Base-by-base conservation (phyloP, 2,113 vertebrate species). In the Cyprinus carpio region DNA sequence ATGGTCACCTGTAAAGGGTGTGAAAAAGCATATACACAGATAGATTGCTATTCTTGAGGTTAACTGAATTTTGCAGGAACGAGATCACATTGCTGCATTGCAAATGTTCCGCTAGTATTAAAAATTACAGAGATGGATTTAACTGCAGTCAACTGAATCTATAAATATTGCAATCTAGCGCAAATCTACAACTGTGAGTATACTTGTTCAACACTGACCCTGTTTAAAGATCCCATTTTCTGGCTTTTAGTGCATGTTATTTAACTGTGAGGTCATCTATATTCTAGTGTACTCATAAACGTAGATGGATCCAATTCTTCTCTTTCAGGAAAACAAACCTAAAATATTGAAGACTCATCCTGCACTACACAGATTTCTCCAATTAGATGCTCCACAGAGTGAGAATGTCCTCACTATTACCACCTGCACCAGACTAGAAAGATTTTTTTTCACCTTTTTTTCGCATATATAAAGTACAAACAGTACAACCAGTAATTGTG, bases 1-100 rank as follows among this genome's bases (percentile, higher is more conserved):
- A 86, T 58, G 75, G 85, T 75, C 64, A 82, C 20, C 72, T 69
- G 54, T 64, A 83, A 75, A 71, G 34, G 58, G 69, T 20, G 81
- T 86, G 58, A 83, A 62, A 40, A 65, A 8, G 60, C 40, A 0
- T 43, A 23, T 75, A 82, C 15, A 16, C 80, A 34, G 80, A 71
- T 64, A 71, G 72, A 86, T 75, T 79, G 31, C 83, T 69, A 27
- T 58, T 58, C 46, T 78, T 56, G 31, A 69, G 49, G 23, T 62
- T 85, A 25, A 69, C 6, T 51, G 43, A 67, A 60, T 79, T 58
- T 85, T 67, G 77, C 75, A 56, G 64, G 37, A 84, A 23, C 34
- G 46, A 60, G 54, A 75, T 62, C 54, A 49, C 37, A 75, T 49
- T 75, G 69, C 27, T 62, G 54, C 15, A 18, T 37, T 75, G 46